Base-by-base conservation (phyloP, 2,888 invertebrate species). In the Cynaeus angustus region DNA sequence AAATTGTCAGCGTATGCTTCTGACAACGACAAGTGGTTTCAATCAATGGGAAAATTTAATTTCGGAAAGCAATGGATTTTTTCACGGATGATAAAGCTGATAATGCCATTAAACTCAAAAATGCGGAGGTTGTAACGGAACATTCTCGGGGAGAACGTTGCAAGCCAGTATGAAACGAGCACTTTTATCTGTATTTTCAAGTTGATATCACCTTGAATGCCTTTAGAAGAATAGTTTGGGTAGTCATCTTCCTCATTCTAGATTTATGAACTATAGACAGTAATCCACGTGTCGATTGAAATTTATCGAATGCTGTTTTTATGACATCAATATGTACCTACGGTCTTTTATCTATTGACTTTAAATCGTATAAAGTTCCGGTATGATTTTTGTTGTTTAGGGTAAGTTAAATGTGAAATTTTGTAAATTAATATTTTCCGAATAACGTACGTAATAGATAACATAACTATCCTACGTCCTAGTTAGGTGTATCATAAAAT, bases 21-120 rank as follows among this genome's bases (percentile, higher is more conserved):
- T 38, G 55, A 55, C 56, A 56, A 41, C 58, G 58, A 52, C 52
- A 30, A 58, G 45, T 45, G 58, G 59, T 59, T 59, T 59, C 59
- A 59, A 59, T 46, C 59, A 59, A 59, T 41, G 28, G 37, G 16
- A 46, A 26, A 30, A 46, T 61, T 48, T 61, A 46, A 61, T 61
- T 48, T 48, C 10, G 14, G 45, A 37, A 61, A 6, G 48, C 33
- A 33, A 48, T 41, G 30, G 46, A 30, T 41, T 48, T 61, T 61
- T 61, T 48, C 58, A 13, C 28, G 45, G 45, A 28, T 58, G 26
- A 58, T 58, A 37, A 58, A 45, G 30, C 61, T 61, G 61, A 61
- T 61, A 61, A 61, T 61, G 41, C 21, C 61, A 37, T 43, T 58
- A 48, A 61, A 16, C 48, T 28, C 37, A 13, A 46, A 61, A 48